These are phyloP conservation scores for Coranthus polyacanthus DNA, from an alignment of 2,797 vertebrate species.

Conservation along the genomic window DNA sequence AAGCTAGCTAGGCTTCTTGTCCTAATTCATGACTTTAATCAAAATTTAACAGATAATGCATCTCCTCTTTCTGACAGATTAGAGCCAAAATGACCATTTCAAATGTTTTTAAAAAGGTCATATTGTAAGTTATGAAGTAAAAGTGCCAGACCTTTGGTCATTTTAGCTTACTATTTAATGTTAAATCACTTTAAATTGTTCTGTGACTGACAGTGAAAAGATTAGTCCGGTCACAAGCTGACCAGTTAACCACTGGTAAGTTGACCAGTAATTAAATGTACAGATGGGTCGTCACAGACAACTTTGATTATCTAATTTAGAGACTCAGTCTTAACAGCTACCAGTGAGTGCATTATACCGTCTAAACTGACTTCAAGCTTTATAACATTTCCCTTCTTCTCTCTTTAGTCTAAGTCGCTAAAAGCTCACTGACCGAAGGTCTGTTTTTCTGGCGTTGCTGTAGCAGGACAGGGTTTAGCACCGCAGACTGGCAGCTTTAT, in stretches of 20 bases:
- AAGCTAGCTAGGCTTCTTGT: not conserved
- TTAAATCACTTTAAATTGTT: too few relatives aligned
- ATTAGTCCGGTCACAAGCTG: too few relatives aligned
- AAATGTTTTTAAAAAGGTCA: too few relatives aligned
- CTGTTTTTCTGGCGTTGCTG: constrained; percentile 19
- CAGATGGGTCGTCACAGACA: not conserved
- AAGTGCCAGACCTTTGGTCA: too few relatives aligned
- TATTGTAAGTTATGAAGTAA: too few relatives aligned
- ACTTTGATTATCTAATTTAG: not conserved
- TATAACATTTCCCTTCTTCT: constrained; percentile 2
- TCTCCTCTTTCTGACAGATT: not conserved
- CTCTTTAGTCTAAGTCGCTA: not conserved
- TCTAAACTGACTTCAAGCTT: not conserved
- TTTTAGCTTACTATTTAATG: too few relatives aligned
- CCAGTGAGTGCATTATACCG: not conserved
- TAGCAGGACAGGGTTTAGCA: constrained; percentile 17
- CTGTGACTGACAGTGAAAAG: too few relatives aligned
- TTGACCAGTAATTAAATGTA: not conserved
- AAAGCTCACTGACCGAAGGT: constrained; percentile 18
- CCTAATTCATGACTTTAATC: constrained; percentile 2
- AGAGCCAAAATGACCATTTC: too few relatives aligned
- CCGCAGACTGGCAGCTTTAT: constrained; percentile 41
- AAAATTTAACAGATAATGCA: not conserved
- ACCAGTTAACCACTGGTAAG: too few relatives aligned
- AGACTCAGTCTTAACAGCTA: not conserved